Evolutionary conservation across 2,113 vertebrate genomes (phyloP).

Genomic region (Brevimyrus niger): DNA sequence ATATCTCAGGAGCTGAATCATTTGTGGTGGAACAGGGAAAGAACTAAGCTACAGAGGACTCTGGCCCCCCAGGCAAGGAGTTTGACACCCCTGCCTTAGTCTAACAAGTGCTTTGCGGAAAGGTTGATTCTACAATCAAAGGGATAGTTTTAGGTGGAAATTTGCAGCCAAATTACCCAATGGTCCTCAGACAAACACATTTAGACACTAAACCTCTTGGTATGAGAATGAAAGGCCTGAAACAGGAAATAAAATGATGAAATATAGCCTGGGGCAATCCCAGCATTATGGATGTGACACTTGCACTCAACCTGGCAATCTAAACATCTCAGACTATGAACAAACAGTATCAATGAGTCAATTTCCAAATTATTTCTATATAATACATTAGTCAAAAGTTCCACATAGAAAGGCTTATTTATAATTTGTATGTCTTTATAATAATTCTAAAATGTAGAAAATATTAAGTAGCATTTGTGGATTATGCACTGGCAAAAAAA

Average conservation of each 20-base stretch:
- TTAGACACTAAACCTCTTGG: background rate
- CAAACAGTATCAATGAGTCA: background rate
- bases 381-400: background rate
- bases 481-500: background rate
- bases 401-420: too few relatives aligned
- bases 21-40: too few relatives aligned
- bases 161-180: background rate
- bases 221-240: background rate
- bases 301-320: background rate
- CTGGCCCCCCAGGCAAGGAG: too few relatives aligned
- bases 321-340: background rate
- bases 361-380: background rate
- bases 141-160: background rate
- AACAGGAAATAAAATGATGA: background rate
- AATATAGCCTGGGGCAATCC: background rate
- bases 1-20: too few relatives aligned
- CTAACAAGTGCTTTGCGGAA: background rate
- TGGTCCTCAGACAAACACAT: background rate
- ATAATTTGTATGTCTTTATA: too few relatives aligned
- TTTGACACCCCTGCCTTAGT: background rate
- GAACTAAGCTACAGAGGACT: too few relatives aligned
- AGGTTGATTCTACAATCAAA: background rate
- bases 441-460: background rate
- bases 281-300: background rate
- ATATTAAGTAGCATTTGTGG: background rate